These are phyloP conservation scores for Helostoma temminkii DNA, from an alignment of 2,797 vertebrate species.

Conservation along the genomic window DNA sequence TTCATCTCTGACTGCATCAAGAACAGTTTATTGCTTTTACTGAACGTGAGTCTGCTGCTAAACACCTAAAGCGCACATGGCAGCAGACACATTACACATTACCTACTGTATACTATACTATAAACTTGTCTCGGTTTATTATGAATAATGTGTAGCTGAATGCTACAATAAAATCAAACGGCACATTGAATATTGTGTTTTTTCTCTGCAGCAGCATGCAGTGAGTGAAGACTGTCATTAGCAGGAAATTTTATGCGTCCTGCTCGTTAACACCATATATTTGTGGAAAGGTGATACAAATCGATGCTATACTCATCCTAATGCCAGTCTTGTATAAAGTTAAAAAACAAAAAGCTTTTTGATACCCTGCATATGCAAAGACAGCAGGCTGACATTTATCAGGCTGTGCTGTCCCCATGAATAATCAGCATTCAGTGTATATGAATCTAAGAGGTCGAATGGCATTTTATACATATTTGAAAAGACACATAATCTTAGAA, in stretches of 20 bases:
- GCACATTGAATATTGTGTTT: neutral
- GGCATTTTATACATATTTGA: constrained; percentile 40
- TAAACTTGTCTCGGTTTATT: constrained; percentile 30
- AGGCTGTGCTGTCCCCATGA: constrained; percentile 21
- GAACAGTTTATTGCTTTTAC: constrained; percentile 71
- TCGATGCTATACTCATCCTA: constrained; percentile 1
- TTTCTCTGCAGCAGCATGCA: constrained; percentile 2
- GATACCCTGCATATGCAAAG: constrained; percentile 25
- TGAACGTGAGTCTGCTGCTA: constrained; percentile 62
- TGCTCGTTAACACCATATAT: constrained; percentile 14
- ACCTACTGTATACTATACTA: too few species aligned
- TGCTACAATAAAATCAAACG: constrained; percentile 27
- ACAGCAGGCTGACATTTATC: constrained; percentile 36
- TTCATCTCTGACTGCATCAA: constrained; percentile 58
- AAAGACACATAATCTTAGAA: constrained; percentile 33
- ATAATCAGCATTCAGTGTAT: constrained; percentile 42
- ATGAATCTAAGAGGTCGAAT: constrained; percentile 24
- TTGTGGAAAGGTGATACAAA: constrained; percentile 29
- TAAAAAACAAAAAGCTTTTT: constrained; percentile 42
- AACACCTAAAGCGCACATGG: constrained; percentile 39
- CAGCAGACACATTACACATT: constrained; percentile 16
- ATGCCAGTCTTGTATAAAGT: constrained; percentile 38
- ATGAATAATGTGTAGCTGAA: constrained; percentile 25
- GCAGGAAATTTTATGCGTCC: constrained; percentile 5
- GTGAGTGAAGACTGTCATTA: neutral